Evolutionary conservation across 2,888 invertebrate genomes (phyloP), one percentile per base, ranked within the genome.

Genomic region (Drosophila glabriapex): DNA sequence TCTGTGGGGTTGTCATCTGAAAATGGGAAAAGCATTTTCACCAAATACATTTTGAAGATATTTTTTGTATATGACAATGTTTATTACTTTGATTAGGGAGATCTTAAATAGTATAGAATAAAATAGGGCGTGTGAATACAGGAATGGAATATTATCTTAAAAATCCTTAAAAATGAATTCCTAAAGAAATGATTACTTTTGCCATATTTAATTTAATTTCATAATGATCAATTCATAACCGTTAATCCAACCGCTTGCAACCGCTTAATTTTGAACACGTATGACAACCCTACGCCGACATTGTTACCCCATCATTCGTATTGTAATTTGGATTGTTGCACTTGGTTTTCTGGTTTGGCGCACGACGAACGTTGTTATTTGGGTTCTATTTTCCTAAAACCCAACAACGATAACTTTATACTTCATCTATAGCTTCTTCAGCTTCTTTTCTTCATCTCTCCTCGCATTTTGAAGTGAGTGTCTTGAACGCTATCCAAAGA

Each of bases 331-430:
- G 62, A 63, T 41, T 73, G 76, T 73, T 86, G 83, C 90, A 91
- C 86, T 91, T 85, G 91, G 90, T 80, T 83, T 89, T 89, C 86
- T 90, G 90, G 87, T 84, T 78, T 91, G 87, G 89, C 85, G 83
- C 75, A 81, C 81, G 67, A 77, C 91, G 86, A 83, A 90, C 91
- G 90, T 88, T 85, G 90, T 78, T 74, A 65, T 66, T 68, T 70
- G 88, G 84, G 77, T 83, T 76, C 66, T 67, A 64, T 49, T 75
- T 75, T 74, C 9, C 43, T 43, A 43, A 58, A 53, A 63, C 76
- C 75, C 78, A 76, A 79, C 72, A 85, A 76, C 76, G 61, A 66
- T 61, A 65, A 68, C 61, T 81, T 72, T 55, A n/a, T 71, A 89
- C 86, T 89, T 80, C 76, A 85, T 64, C 85, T 71, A 53, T 64